Evolutionary conservation across 2,888 invertebrate genomes (phyloP), one percentile per base, ranked within the genome.

Genomic region (Sphaeridia pumilis): DNA sequence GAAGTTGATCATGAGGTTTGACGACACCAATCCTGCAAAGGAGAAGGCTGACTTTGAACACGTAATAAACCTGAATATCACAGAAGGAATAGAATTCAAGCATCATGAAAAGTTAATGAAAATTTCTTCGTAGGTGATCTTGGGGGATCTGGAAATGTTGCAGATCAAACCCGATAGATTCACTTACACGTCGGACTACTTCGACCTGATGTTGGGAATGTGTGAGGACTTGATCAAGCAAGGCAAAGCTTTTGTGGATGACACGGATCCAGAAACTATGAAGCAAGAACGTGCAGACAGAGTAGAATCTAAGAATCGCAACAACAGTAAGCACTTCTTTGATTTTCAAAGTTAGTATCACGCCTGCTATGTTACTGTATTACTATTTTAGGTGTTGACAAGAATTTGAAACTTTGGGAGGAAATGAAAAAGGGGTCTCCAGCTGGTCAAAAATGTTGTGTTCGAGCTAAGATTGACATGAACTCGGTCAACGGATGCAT

Each of bases 21-120:
- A 99, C 73, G 98, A 99, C 70, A 99, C 98, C 4, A 99, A 99
- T 74, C 98, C 98, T 3, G 97, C 94, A 14, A 98, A 98, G 70
- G 98, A 98, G 69, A 89, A 92, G 66, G 85, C 84, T 1, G 88
- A 97, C 63, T 99, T 93, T 74, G 98, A 98, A 70, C 82, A 94
- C 76, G 94, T 92, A 56, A 54, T 49, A 7, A 10, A 14, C 14
- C 10, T 10, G 14, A 7, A 31, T 10, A 31, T 7, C 31, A 31
- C 7, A 31, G 31, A 14, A 31, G 31, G 10, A 14, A 7, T 31
- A 31, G 7, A 41, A 41, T 7, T 41, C 20, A 10, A 10, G 7
- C 41, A 12, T 7, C 17, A 7, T 7, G 7, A 41, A 41, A 41
- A 10, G n/a, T 17, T 41, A 41, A 17, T 41, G 20, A 10, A 41